Evolutionary conservation across 2,888 invertebrate species (phyloP).

Genomic region (Ectemnius continuus): DNA sequence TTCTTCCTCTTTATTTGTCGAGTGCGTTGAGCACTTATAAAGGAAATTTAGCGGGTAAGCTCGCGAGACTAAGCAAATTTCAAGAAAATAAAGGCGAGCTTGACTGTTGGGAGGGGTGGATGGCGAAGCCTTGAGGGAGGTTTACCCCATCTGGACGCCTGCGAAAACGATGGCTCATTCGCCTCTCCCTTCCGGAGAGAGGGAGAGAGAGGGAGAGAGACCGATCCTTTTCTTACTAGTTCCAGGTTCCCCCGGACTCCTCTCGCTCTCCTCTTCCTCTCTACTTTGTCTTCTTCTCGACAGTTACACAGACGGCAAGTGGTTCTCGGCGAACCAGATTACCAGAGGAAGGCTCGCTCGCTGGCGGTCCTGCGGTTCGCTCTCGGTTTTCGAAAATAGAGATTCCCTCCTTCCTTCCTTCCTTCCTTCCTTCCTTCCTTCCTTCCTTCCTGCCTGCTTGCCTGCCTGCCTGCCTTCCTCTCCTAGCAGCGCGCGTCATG

Average conservation of each 20-base stretch:
- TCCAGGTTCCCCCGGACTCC: not conserved
- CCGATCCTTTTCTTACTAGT: constrained; percentile 7
- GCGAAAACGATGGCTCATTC: constrained; percentile 46
- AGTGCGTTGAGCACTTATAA: no score
- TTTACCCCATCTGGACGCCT: constrained; percentile 40
- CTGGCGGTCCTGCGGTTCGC: constrained; percentile 18
- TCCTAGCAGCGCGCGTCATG: no score
- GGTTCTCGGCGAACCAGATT: constrained; percentile 12
- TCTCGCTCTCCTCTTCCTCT: constrained; percentile 1
- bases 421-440: not conserved
- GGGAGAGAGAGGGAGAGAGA: no score
- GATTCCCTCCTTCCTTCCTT: not conserved
- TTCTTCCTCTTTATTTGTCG: not conserved
- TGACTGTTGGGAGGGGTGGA: no score
- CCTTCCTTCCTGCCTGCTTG: not conserved
- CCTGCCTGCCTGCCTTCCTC: no score
- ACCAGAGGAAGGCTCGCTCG: constrained; percentile 17
- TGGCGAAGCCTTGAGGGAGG: no score
- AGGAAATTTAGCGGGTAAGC: no score
- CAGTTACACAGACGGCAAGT: constrained; percentile 51
- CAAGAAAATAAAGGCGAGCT: no score
- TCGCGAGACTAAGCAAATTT: no score
- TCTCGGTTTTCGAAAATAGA: constrained; percentile 32
- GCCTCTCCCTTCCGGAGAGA: constrained; percentile 15
- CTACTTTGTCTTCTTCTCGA: constrained; percentile 42